Percentiles rank a stretch among this genome's conserved stretches.
Evolutionary conservation across 2,797 vertebrate genomes (phyloP).

Genomic region (Xiphorhynchus erythropygius): DNA sequence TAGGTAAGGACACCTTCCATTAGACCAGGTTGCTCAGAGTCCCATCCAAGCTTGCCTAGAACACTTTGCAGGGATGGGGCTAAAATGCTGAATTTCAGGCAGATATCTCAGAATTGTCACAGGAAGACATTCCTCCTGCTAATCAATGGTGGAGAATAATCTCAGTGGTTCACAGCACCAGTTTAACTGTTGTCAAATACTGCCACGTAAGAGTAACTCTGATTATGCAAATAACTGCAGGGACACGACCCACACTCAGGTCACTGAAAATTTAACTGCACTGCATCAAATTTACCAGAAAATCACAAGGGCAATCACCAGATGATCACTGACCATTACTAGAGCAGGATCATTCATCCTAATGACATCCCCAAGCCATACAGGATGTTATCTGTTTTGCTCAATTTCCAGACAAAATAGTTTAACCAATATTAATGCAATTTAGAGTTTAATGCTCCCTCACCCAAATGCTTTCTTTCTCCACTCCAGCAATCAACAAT

Average conservation of each 20-base stretch:
- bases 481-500: constrained; percentile 25
- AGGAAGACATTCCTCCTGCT: background rate
- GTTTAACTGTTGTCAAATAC: background rate
- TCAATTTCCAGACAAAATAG: constrained; percentile 49
- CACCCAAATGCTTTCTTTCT: background rate
- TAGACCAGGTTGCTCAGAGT: background rate
- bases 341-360: background rate
- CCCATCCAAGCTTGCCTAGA: background rate
- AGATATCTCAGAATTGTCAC: background rate
- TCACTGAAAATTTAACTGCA: constrained; percentile 25
- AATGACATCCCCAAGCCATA: constrained; percentile 4
- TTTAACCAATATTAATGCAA: constrained; percentile 55
- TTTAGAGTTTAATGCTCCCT: constrained; percentile 36
- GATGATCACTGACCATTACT: background rate
- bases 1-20: background rate
- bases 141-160: background rate
- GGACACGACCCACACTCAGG: background rate
- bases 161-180: background rate
- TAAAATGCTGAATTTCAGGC: background rate
- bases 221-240: background rate
- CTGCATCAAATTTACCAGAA: constrained; percentile 36
- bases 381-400: constrained; percentile 28
- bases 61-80: background rate
- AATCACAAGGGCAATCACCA: constrained; percentile 18
- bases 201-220: background rate